Evolutionary conservation across 2,888 invertebrate genomes (phyloP).

Genomic region (Globia sparganii): DNA sequence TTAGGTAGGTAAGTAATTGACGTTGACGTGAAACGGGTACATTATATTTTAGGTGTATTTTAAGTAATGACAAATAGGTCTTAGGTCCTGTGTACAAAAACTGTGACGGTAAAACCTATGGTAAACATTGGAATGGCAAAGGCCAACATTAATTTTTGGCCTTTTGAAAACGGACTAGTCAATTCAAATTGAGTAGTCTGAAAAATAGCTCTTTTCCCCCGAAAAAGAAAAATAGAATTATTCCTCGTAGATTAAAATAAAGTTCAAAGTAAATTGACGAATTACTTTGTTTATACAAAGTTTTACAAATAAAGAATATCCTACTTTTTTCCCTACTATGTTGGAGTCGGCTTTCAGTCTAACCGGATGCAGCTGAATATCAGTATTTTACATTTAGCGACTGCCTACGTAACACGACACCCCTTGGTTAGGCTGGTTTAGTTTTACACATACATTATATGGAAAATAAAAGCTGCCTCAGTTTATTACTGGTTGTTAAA

Average conservation of each 20-base stretch:
- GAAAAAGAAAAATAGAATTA: constrained; percentile 5
- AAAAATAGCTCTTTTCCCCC: neutral
- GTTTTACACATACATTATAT: too few relatives aligned
- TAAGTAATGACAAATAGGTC: neutral
- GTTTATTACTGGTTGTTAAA: too few relatives aligned
- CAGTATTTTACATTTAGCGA: neutral
- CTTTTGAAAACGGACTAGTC: neutral
- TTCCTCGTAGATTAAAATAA: too few relatives aligned
- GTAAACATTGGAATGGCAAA: neutral
- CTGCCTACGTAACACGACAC: too few relatives aligned
- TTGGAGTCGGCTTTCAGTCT: neutral
- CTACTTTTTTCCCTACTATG: neutral
- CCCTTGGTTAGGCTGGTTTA: too few relatives aligned
- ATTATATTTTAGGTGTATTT: constrained; percentile 6
- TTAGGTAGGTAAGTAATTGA: too few relatives aligned
- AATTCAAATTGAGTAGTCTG: neutral
- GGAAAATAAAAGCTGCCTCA: neutral
- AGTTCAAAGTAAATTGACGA: neutral
- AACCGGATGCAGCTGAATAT: neutral
- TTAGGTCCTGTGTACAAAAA: neutral
- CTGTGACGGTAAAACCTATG: neutral
- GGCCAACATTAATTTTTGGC: neutral
- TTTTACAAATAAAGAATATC: neutral
- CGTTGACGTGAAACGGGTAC: neutral
- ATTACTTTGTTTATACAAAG: neutral